Base-by-base conservation (phyloP, 2,888 invertebrate genomes). In the Ormia ochracea region DNA sequence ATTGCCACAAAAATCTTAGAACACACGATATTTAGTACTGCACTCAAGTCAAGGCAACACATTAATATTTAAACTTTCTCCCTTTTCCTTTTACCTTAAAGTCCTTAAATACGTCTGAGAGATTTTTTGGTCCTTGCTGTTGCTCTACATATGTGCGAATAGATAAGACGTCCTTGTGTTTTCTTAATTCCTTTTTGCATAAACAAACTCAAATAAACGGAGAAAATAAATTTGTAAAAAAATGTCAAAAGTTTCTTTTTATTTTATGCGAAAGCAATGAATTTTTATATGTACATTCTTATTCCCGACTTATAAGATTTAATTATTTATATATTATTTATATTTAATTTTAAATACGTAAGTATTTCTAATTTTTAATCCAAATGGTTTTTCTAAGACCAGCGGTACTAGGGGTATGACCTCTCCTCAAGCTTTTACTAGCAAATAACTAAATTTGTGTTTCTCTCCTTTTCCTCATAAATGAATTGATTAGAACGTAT, bases 1-100 rank as follows among this genome's bases (percentile, higher is more conserved):
- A 76, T 80, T 81, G 77, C 56, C 52, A 59, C 75, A 56, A 81
- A 81, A 45, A 19, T n/a, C n/a, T n/a, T 36, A 17, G 17, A 76
- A 63, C 19, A 68, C 79, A 82, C 80, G 75, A 78, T 78, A 78
- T 78, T 78, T 66, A 76, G 73, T 68, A 81, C 72, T 79, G 79
- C 33, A 19, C 43, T n/a, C 26, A 68, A 74, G 33, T 63, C 52
- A 63, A 61, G 26, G 26, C 31, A 28, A 19, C 48, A 10, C 3
- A 21, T 3, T 4, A 21, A 4, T 50, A 26, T 26, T 61, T 33
- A 31, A 31, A 45, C 45, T 26, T 38, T 58, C 31, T 58, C 12
- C 21, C 41, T 54, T 50, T 33, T 45, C 31, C 41, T 17, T 52
- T 1, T 4, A 56, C n/a, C 31, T 70, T 61, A 41, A 54, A 23